Evolutionary conservation across 2,888 invertebrate species (phyloP), one percentile per base, ranked within the genome.

Genomic region (Chorisops tibialis): DNA sequence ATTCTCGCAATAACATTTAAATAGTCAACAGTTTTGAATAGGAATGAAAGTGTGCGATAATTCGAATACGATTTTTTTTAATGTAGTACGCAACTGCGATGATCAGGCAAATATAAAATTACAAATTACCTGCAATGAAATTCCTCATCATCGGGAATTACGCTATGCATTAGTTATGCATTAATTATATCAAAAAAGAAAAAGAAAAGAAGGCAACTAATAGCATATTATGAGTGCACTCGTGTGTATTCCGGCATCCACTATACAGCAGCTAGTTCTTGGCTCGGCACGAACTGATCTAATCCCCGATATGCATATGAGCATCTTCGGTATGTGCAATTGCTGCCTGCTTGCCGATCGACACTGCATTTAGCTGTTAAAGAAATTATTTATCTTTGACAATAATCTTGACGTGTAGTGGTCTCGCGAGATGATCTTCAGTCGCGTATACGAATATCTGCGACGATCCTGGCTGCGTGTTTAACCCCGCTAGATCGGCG

Each of bases 301-400:
- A 16, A 41, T 41, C 1, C 16, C 12, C 3, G n/a, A 41, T 41
- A 41, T 41, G 41, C n/a, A 41, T 16, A 41, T 16, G n/a, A 7
- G 12, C 16, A 30, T 30, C 30, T 9, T 30, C 30, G 30, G 30
- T 9, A 7, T 41, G 12, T 41, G 41, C 41, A 41, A 16, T 41
- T 41, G 9, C 30, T 30, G 30, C 30, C 5, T 6, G 3, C 16
- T 16, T 41, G 16, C 41, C n/a, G n/a, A 41, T 41, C n/a, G 56
- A 41, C 22, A 18, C 18, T 49, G 39, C 19, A 51, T 50, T n/a
- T 61, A 51, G 49, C 7, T 59, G 49, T 41, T 50, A 59, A 59
- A 48, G 50, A 61, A 61, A 61, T 61, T 61, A 61, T 51, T 61
- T 61, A 61, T 61, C 60, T 61, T 61, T 61, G 51, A 51, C 60